These are phyloP conservation scores for Netelia inedita DNA, from an alignment of 2,888 invertebrate genomes.

Conservation along the genomic window DNA sequence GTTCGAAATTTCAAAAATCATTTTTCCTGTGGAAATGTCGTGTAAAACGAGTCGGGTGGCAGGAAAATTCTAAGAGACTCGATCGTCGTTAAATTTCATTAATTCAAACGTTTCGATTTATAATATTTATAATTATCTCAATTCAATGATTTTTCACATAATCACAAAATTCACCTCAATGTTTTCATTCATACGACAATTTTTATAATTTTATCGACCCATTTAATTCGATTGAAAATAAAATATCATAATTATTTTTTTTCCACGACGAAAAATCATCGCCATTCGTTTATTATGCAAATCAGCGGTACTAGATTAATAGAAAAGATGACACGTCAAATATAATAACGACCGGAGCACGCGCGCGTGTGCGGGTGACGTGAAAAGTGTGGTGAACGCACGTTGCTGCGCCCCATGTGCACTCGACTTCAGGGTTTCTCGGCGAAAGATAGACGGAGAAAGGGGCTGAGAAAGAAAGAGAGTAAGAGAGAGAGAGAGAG, in stretches of 20 bases:
- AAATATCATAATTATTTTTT: neutral
- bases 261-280: neutral
- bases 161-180: too few relatives aligned
- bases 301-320: conserved; percentile 3
- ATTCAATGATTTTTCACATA: too few relatives aligned
- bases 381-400: conserved; percentile 49
- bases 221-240: neutral
- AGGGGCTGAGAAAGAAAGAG: conserved; percentile 5
- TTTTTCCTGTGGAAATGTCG: neutral
- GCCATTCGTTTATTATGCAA: conserved; percentile 6
- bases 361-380: conserved; percentile 32
- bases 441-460: neutral
- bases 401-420: conserved; percentile 30
- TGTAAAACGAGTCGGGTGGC: neutral
- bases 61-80: too few relatives aligned
- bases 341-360: conserved; percentile 19
- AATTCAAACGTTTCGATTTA: too few relatives aligned
- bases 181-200: neutral
- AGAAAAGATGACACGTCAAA: conserved; percentile 31
- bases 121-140: too few relatives aligned
- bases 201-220: neutral
- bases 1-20: neutral
- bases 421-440: conserved; percentile 7
- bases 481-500: neutral
- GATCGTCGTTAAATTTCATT: too few relatives aligned